phyloP scores from a whole-genome alignment of 2,113 vertebrate species.

The Dascyllus trimaculatus region DNA sequence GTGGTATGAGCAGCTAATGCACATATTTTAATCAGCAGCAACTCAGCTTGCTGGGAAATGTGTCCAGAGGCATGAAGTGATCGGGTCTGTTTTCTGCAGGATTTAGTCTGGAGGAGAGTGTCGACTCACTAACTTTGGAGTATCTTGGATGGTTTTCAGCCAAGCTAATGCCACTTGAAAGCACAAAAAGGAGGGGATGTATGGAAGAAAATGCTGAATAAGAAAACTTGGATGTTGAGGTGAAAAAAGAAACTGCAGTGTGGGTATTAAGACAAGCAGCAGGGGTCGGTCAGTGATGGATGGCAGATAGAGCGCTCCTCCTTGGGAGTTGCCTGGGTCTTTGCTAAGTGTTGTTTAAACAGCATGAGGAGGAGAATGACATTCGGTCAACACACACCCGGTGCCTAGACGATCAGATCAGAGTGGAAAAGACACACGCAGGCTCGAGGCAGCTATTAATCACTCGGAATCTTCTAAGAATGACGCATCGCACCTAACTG shows the following conservation, averaged over 20 bases:
- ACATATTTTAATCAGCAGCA: conserved; percentile 72
- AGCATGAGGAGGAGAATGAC: conserved; percentile 84
- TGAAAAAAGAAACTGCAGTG: neutral
- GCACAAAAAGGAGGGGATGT: neutral
- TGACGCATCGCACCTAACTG: conserved; percentile 58
- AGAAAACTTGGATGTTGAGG: neutral
- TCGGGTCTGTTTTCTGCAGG: conserved; percentile 26
- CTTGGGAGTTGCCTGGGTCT: conserved; percentile 82
- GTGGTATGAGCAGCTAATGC: conserved; percentile 56
- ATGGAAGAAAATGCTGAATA: neutral
- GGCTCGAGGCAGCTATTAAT: conserved; percentile 70
- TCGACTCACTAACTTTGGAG: conserved; percentile 20
- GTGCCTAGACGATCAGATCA: conserved; percentile 84
- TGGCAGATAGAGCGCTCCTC: conserved; percentile 55
- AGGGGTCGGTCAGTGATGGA: conserved; percentile 54
- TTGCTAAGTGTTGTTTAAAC: conserved; percentile 88
- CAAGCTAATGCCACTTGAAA: conserved; percentile 15
- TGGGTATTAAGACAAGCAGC: conserved; percentile 27
- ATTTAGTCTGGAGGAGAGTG: conserved; percentile 34
- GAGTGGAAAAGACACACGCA: conserved; percentile 79
- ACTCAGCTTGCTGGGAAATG: conserved; percentile 57
- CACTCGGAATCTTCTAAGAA: conserved; percentile 41
- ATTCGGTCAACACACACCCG: conserved; percentile 85
- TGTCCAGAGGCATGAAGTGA: conserved; percentile 41
- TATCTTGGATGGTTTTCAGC: conserved; percentile 6